Base-by-base conservation (phyloP, 2,113 vertebrate species). In the Sapajus apella region DNA sequence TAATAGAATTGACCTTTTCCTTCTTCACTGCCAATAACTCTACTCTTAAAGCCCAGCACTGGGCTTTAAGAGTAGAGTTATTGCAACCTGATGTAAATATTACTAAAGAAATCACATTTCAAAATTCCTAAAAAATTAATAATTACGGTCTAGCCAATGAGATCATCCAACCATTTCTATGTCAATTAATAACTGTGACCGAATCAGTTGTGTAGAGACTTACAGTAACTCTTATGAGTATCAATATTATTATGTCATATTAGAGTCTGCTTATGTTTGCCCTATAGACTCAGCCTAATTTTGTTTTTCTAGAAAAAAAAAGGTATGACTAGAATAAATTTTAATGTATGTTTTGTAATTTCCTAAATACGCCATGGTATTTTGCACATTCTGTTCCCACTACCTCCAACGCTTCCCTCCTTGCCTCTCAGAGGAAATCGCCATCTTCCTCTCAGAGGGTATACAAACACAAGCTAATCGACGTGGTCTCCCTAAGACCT, bases 71-170 rank as follows among this genome's bases (percentile, higher is more conserved):
- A 52, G 50, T 17, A 17, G 50, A 52, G 50, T 52, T 52, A 52
- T 95, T 83, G 55, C 8, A 90, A 90, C 23, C 58, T 43, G 4
- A 92, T 61, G 32, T 50, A 93, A 91, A 58, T 82, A 89, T 95
- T 76, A 86, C 83, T 80, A 95, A 89, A 86, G 8, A 72, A 88
- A 73, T 82, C 25, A 43, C 27, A 83, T 93, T 95, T 40, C n/a
- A 25, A 52, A 91, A 56, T 72, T 27, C 43, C 37, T 86, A 75
- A 70, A 58, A 92, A 91, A 80, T 92, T 83, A 94, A 93, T 86
- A 58, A 47, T 55, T 55, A 56, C n/a, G n/a, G 23, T 82, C 20
- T 35, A 91, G 40, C 61, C 56, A 93, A 85, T 52, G 14, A 83
- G 75, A 84, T 91, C 35, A 68, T 89, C 43, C 45, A 90, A 45